phyloP scores from a whole-genome alignment of 2,797 vertebrate species.

The Delichon dasypus region DNA sequence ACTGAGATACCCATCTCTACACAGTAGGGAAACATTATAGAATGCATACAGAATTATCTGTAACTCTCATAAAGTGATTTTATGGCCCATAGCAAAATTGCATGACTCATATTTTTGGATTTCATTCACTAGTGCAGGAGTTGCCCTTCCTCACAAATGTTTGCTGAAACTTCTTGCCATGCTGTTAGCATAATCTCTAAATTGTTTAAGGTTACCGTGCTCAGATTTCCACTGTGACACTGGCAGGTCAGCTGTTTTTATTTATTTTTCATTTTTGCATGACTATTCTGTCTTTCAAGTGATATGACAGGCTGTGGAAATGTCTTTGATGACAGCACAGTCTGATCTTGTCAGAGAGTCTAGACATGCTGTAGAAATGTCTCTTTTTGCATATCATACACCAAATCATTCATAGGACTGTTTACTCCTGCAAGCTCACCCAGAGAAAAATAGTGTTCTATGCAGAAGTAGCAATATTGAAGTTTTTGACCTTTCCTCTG shows the following conservation, averaged over 20 bases:
- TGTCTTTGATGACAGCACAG: constrained; percentile 56
- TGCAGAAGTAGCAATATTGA: constrained; percentile 48
- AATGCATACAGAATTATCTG: constrained; percentile 71
- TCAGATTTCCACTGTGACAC: constrained; percentile 56
- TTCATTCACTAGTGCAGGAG: constrained; percentile 60
- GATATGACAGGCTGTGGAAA: constrained; percentile 63
- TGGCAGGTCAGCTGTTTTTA: constrained; percentile 67
- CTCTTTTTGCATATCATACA: constrained; percentile 64
- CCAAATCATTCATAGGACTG: constrained; percentile 48
- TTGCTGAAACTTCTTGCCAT: constrained; percentile 67
- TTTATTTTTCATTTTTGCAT: constrained; percentile 66
- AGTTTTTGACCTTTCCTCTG: constrained; percentile 47
- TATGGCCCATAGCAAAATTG: constrained; percentile 74
- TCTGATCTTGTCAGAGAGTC: constrained; percentile 71
- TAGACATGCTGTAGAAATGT: constrained; percentile 67
- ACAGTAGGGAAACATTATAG: constrained; percentile 73
- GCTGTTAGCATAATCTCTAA: constrained; percentile 70
- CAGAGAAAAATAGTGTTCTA: constrained; percentile 27
- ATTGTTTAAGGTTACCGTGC: constrained; percentile 57
- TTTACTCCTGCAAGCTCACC: constrained; percentile 55
- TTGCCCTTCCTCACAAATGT: constrained; percentile 57
- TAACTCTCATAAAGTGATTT: constrained; percentile 72
- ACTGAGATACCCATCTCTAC: constrained; percentile 66
- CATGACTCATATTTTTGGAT: constrained; percentile 72
- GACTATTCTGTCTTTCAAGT: constrained; percentile 61